Evolutionary conservation across 2,888 invertebrate species (phyloP).

Genomic region (Mimas tiliae): DNA sequence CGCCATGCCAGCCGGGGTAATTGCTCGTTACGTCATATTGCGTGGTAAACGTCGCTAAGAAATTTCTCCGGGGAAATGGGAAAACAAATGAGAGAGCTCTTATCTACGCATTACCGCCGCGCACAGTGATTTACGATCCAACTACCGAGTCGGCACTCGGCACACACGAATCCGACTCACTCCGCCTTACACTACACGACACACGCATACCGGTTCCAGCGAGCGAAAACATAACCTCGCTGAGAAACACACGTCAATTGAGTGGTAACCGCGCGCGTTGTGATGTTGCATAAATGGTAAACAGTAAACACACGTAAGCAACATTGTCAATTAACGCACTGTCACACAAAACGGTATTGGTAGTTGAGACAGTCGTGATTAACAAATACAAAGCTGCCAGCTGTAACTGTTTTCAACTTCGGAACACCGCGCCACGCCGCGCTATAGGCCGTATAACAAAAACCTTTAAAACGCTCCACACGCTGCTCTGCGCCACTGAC

Average conservation of each 20-base stretch:
- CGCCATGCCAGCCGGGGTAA: slow-evolving; percentile 52
- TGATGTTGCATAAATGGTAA: slow-evolving; percentile 65
- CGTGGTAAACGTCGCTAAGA: slow-evolving; percentile 74
- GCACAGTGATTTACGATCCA: slow-evolving; percentile 75
- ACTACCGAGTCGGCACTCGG: slow-evolving; percentile 60
- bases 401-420: slow-evolving; percentile 37
- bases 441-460: no score
- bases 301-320: slow-evolving; percentile 48
- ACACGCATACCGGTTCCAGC: slow-evolving; percentile 62
- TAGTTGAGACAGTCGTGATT: slow-evolving; percentile 17
- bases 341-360: slow-evolving; percentile 34
- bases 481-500: not conserved
- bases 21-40: slow-evolving; percentile 70
- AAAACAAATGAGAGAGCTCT: slow-evolving; percentile 82
- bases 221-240: slow-evolving; percentile 66
- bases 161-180: slow-evolving; percentile 50
- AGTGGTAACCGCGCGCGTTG: slow-evolving; percentile 68
- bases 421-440: slow-evolving; percentile 39
- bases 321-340: slow-evolving; percentile 49
- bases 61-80: slow-evolving; percentile 80
- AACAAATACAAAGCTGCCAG: slow-evolving; percentile 20
- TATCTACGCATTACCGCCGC: slow-evolving; percentile 80
- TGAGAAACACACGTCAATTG: slow-evolving; percentile 73
- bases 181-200: slow-evolving; percentile 31
- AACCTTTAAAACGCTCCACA: slow-evolving; percentile 46